Evolutionary conservation across 1,140 invertebrate species (phyloP).

Genomic region (Penaeus indicus): DNA sequence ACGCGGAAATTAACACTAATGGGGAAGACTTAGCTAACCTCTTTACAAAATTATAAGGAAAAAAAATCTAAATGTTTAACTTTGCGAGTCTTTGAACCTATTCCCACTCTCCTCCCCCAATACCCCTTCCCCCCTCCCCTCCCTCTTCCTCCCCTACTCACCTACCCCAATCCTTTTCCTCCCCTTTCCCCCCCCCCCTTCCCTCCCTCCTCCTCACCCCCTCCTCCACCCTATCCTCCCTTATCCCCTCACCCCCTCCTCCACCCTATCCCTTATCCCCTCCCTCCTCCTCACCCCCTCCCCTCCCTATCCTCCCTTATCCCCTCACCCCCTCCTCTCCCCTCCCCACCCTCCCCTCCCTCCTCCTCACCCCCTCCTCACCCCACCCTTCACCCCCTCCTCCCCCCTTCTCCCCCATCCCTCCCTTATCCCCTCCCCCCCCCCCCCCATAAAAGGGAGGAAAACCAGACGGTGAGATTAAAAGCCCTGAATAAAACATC

Average conservation of each 20-base stretch:
- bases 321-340: background rate
- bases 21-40: no score
- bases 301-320: background rate
- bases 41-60: no score
- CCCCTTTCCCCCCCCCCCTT: no score
- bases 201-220: background rate
- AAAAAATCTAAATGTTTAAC: no score
- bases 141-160: background rate
- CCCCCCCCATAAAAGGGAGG: no score
- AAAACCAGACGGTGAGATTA: constrained; percentile 33
- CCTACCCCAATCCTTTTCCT: no score
- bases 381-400: no score
- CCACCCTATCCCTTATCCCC: background rate
- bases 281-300: background rate
- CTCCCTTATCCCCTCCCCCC: background rate
- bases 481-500: constrained; percentile 58
- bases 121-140: background rate
- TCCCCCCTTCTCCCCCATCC: no score
- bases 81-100: no score
- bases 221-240: background rate
- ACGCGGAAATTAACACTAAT: no score
- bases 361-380: background rate
- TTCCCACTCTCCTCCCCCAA: background rate
- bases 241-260: background rate
- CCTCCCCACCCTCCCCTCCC: background rate